A percentile compares a stretch with the other conserved stretches of the same genome.
Conservation (phyloP, 2,888 invertebrate species). For the Caenorhabditis sulstoni region DNA sequence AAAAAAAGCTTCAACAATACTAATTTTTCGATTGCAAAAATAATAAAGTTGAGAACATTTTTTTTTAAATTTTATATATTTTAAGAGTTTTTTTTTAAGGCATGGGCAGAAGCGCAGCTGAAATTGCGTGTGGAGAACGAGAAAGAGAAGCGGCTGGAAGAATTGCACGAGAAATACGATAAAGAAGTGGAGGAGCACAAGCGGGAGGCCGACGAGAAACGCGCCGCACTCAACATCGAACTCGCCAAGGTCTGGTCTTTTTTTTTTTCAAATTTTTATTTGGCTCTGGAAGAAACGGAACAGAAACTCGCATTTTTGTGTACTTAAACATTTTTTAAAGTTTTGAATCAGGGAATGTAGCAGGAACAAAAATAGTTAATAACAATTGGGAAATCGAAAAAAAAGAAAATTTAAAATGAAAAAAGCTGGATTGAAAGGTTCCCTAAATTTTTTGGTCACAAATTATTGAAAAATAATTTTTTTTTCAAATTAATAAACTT, state of each 20-base stretch:
- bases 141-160: constrained; percentile 75
- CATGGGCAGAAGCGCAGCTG: constrained; percentile 78
- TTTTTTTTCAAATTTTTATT: neutral
- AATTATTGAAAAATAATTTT: neutral
- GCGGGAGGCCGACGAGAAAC: constrained; percentile 57
- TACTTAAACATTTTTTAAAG: no score
- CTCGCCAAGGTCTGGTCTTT: constrained; percentile 28
- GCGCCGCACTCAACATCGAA: constrained; percentile 62
- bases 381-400: no score
- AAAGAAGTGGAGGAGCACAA: constrained; percentile 61
- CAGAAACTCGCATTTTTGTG: no score
- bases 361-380: no score
- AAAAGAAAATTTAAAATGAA: no score
- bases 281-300: no score
- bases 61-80: no score
- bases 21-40: neutral
- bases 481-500: constrained; percentile 10
- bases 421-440: no score
- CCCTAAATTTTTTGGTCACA: no score
- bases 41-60: constrained; percentile 17
- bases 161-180: constrained; percentile 64
- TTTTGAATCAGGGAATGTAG: no score
- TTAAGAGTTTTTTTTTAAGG: constrained; percentile 55
- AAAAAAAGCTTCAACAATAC: no score
- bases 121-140: constrained; percentile 73